Percentiles rank a stretch among this genome's conserved stretches.
Conservation (phyloP, 2,888 invertebrate genomes). For the Drosophila limbata region DNA sequence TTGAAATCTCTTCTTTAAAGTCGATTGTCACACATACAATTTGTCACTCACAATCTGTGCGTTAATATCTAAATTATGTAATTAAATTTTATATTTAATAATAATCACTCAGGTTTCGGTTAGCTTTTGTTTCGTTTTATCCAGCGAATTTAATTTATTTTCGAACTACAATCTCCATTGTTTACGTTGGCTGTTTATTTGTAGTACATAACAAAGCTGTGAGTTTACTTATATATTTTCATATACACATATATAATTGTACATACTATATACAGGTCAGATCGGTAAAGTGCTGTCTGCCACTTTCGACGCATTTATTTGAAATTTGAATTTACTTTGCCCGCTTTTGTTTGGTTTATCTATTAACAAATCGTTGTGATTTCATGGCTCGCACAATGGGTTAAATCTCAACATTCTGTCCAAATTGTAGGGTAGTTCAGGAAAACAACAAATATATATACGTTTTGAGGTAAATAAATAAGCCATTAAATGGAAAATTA, state of each 20-base stretch:
- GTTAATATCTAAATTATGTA: conserved; percentile 18
- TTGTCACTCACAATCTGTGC: conserved; percentile 31
- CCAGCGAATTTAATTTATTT: conserved; percentile 23
- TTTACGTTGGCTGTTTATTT: conserved; percentile 22
- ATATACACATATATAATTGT: conserved; percentile 4
- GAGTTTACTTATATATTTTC: conserved; percentile 14
- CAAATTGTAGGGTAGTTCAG: background rate
- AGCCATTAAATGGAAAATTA: conserved; percentile 16
- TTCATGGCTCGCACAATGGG: conserved; percentile 55
- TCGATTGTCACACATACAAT: conserved; percentile 4
- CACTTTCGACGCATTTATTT: conserved; percentile 67
- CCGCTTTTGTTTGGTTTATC: conserved; percentile 56
- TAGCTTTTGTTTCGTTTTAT: conserved; percentile 10
- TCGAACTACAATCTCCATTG: conserved; percentile 27
- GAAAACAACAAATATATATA: conserved; percentile 12
- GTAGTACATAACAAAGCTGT: conserved; percentile 2
- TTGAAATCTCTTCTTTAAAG: conserved; percentile 22
- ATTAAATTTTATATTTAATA: conserved; percentile 8
- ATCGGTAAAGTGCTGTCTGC: conserved; percentile 34
- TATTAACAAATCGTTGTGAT: conserved; percentile 62
- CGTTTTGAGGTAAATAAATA: conserved; percentile 14
- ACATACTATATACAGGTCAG: conserved; percentile 9
- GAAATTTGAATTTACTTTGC: conserved; percentile 63
- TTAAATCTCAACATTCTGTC: conserved; percentile 20
- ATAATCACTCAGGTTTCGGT: conserved; percentile 5